Conservation (phyloP, 1,140 invertebrate species). For the Heterodera schachtii region DNA sequence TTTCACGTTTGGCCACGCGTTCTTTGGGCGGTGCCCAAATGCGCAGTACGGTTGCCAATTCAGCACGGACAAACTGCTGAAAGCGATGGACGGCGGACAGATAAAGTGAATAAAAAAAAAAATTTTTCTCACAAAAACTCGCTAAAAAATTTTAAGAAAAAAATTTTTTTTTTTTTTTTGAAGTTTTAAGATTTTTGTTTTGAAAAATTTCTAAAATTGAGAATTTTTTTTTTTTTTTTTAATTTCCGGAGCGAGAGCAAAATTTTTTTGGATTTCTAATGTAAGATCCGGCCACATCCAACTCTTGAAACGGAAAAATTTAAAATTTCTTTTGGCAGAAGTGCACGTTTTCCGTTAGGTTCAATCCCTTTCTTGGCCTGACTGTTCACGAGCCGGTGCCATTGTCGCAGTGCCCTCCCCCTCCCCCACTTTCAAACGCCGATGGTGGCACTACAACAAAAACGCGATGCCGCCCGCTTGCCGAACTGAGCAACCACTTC, state of each 20-base stretch:
- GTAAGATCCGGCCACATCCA: too few species aligned
- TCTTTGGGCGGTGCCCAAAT: conserved; percentile 27
- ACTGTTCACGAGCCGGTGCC: conserved; percentile 22
- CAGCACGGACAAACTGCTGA: background rate
- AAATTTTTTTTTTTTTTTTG: too few species aligned
- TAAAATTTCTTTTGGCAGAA: too few species aligned
- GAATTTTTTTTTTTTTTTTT: too few species aligned
- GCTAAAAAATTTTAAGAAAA: too few species aligned
- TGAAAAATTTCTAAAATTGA: too few species aligned
- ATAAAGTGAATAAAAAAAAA: background rate
- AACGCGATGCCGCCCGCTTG: background rate
- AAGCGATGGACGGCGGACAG: background rate
- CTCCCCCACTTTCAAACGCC: background rate
- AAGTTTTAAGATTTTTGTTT: too few species aligned
- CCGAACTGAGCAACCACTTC: conserved; percentile 6
- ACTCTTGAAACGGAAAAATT: too few species aligned
- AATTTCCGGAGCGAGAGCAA: too few species aligned
- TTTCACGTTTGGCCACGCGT: background rate
- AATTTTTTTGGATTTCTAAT: too few species aligned
- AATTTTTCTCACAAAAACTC: too few species aligned
- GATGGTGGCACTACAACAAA: background rate
- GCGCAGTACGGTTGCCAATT: conserved; percentile 12
- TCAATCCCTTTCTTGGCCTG: conserved; percentile 14
- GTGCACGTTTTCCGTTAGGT: conserved; percentile 3
- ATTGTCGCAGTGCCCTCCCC: background rate